A percentile compares a stretch with the other conserved stretches of the same genome.
Evolutionary conservation across 2,888 invertebrate species (phyloP).

Genomic region (Danaus chrysippus): DNA sequence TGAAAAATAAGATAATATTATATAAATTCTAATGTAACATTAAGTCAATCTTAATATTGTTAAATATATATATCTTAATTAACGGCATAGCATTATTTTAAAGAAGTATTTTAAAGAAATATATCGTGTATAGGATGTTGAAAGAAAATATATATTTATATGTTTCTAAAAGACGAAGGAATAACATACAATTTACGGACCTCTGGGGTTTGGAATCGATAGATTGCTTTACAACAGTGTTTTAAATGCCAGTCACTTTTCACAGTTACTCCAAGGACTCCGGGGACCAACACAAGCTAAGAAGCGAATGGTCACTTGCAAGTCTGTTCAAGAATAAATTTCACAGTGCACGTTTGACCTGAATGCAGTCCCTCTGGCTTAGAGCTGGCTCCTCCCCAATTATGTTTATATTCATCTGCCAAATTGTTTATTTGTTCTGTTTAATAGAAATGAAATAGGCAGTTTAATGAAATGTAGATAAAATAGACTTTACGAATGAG

Average conservation of each 20-base stretch:
- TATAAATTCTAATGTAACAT: no score
- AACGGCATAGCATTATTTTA: no score
- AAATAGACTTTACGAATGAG: no score
- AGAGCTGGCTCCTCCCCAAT: conserved; percentile 16
- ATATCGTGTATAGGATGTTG: no score
- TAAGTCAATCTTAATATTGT: no score
- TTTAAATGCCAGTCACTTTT: conserved; percentile 40
- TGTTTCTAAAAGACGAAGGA: neutral
- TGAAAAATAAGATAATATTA: no score
- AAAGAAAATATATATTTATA: conserved; percentile 9
- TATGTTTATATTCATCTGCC: conserved; percentile 8
- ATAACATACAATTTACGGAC: neutral
- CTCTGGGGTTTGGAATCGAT: conserved; percentile 20
- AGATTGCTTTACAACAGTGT: conserved; percentile 34
- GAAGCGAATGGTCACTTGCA: conserved; percentile 33
- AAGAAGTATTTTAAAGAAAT: no score
- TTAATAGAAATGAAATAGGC: no score
- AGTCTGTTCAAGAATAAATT: conserved; percentile 35
- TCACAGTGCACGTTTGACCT: conserved; percentile 39
- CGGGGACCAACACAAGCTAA: conserved; percentile 30
- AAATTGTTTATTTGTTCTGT: conserved; percentile 5
- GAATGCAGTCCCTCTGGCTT: conserved; percentile 30
- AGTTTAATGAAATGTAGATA: no score
- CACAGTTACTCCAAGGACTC: conserved; percentile 32
- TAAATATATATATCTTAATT: no score